These are phyloP conservation scores for Octodon degus DNA, from an alignment of 2,113 vertebrate species.

Conservation along the genomic window DNA sequence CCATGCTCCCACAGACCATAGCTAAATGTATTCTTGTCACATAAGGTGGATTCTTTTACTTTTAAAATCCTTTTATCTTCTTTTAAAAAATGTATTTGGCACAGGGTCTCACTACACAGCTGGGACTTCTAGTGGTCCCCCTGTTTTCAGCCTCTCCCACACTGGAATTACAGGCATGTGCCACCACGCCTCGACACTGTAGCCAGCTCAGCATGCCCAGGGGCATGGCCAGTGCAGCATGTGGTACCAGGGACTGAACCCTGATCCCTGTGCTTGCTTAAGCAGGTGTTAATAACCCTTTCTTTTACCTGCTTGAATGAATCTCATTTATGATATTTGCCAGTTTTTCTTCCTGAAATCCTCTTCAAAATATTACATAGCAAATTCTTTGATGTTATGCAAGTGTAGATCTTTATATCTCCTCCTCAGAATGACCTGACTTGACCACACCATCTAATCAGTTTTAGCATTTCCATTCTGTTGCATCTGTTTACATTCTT, in stretches of 20 bases:
- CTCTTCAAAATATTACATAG: neutral
- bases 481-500: neutral
- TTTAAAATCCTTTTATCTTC: too few species aligned
- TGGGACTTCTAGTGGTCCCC: too few species aligned
- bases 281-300: too few species aligned
- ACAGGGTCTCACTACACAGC: too few species aligned
- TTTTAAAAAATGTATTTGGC: too few species aligned
- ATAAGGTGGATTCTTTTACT: neutral
- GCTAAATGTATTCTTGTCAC: neutral
- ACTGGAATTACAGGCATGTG: too few species aligned
- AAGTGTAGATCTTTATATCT: neutral
- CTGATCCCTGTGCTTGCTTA: too few species aligned
- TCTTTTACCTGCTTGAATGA: neutral
- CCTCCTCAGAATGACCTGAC: neutral
- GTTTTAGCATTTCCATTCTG: neutral
- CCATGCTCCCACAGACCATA: neutral
- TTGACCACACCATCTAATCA: neutral
- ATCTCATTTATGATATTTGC: neutral
- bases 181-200: too few species aligned
- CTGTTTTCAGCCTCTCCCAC: too few species aligned
- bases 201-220: too few species aligned
- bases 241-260: too few species aligned
- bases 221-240: too few species aligned
- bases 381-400: neutral
- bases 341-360: neutral